Conservation (phyloP, 1,140 invertebrate genomes). For the Trichogramma pretiosum region DNA sequence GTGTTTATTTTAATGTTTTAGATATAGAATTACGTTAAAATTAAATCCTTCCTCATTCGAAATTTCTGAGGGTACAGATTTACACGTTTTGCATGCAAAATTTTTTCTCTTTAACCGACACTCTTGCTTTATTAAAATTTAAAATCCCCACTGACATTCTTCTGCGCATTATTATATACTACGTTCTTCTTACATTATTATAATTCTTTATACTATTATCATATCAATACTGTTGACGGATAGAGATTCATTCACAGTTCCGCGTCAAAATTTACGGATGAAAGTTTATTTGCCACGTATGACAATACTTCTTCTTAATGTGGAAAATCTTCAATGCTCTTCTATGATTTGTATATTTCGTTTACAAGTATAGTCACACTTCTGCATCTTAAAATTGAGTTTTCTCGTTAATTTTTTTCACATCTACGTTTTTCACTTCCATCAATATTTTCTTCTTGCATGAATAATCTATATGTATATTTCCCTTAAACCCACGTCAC, state of each 20-base stretch:
- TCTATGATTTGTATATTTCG: slow-evolving; percentile 10
- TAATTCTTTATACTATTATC: slow-evolving; percentile 45
- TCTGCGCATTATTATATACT: too few species aligned
- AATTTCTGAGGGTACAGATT: too few species aligned
- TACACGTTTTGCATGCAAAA: too few species aligned
- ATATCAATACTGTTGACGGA: slow-evolving; percentile 49
- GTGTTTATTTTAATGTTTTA: too few species aligned
- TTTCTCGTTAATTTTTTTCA: slow-evolving; percentile 17
- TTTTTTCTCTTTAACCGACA: too few species aligned
- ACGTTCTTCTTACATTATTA: slow-evolving; percentile 42
- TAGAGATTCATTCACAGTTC: slow-evolving; percentile 47
- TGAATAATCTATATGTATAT: slow-evolving; percentile 17
- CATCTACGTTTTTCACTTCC: slow-evolving; percentile 11
- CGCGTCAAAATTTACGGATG: slow-evolving; percentile 31
- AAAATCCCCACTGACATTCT: too few species aligned
- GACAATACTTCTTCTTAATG: slow-evolving; percentile 27
- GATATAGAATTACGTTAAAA: too few species aligned
- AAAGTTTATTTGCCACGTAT: slow-evolving; percentile 35
- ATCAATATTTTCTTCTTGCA: slow-evolving; percentile 12
- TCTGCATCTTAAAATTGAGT: slow-evolving; percentile 10
- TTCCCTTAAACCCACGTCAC: slow-evolving; percentile 12
- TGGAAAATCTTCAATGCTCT: too few species aligned
- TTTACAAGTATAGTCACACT: too few species aligned
- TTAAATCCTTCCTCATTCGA: too few species aligned
- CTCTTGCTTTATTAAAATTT: too few species aligned